These are phyloP conservation scores for Felis chaus DNA, from an alignment of 2,113 vertebrate genomes.

Conservation along the genomic window DNA sequence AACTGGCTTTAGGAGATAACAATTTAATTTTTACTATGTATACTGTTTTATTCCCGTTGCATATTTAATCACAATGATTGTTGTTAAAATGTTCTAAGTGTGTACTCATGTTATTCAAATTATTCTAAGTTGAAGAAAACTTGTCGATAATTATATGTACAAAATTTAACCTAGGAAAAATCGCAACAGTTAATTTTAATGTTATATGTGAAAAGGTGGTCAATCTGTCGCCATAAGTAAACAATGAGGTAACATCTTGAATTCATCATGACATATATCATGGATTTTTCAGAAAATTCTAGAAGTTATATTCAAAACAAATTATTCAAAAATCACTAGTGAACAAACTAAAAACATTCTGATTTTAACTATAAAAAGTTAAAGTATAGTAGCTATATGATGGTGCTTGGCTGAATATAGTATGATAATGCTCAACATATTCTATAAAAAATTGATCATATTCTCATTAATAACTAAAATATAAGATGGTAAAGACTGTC, in stretches of 20 bases:
- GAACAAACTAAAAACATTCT: neutral
- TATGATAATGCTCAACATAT: conserved; percentile 79
- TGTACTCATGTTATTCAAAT: neutral
- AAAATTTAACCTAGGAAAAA: neutral
- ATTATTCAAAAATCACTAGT: neutral
- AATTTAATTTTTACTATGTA: neutral
- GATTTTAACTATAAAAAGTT: neutral
- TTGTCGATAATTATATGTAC: neutral
- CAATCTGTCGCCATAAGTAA: neutral
- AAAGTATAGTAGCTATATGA: conserved; percentile 59
- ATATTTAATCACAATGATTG: neutral
- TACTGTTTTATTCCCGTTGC: neutral
- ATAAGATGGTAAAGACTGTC: conserved; percentile 69
- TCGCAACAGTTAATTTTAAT: neutral
- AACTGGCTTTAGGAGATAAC: neutral
- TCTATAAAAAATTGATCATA: neutral
- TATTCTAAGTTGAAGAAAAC: neutral
- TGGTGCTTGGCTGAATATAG: conserved; percentile 82
- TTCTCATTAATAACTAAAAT: conserved; percentile 7
- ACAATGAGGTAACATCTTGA: conserved; percentile 25
- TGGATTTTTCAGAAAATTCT: conserved; percentile 54
- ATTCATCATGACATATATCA: neutral
- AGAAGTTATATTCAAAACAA: neutral
- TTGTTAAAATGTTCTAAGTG: neutral
- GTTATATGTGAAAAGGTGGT: neutral